These are phyloP conservation scores for Corvus moneduloides DNA, from an alignment of 2,113 vertebrate genomes.

Conservation along the genomic window DNA sequence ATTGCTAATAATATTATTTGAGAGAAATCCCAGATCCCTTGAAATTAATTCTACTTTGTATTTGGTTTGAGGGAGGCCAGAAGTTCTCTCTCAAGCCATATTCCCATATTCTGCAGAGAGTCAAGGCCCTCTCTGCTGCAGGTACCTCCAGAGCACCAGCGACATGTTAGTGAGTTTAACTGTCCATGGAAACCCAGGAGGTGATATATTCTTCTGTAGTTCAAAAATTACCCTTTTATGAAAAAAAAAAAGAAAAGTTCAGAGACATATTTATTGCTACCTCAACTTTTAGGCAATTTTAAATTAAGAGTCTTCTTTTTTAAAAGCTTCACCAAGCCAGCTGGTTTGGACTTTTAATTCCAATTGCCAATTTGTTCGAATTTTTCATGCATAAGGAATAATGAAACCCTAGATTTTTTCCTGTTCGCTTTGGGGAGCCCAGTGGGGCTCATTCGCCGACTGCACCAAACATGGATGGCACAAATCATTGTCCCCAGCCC, in stretches of 20 bases:
- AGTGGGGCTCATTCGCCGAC: fast-evolving
- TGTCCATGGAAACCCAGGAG: background rate
- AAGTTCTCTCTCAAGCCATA: background rate
- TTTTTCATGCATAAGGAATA: background rate
- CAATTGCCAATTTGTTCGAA: background rate
- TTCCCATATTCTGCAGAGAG: background rate
- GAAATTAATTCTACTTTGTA: background rate
- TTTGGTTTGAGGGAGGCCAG: background rate
- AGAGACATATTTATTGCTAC: background rate
- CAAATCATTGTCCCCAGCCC: background rate
- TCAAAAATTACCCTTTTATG: background rate
- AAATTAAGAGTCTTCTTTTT: background rate
- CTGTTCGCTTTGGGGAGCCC: background rate
- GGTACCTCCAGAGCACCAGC: background rate
- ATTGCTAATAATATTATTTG: constrained; percentile 15
- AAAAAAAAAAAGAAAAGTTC: background rate
- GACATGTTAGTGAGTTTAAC: background rate
- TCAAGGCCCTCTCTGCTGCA: background rate
- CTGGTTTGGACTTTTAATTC: background rate
- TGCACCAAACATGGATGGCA: background rate
- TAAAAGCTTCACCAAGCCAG: background rate
- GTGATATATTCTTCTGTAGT: background rate
- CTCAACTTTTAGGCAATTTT: background rate
- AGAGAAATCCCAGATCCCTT: constrained; percentile 26
- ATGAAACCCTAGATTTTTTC: background rate